phyloP scores from a whole-genome alignment of 2,888 invertebrate species.

The Mimumesa dahlbomi region DNA sequence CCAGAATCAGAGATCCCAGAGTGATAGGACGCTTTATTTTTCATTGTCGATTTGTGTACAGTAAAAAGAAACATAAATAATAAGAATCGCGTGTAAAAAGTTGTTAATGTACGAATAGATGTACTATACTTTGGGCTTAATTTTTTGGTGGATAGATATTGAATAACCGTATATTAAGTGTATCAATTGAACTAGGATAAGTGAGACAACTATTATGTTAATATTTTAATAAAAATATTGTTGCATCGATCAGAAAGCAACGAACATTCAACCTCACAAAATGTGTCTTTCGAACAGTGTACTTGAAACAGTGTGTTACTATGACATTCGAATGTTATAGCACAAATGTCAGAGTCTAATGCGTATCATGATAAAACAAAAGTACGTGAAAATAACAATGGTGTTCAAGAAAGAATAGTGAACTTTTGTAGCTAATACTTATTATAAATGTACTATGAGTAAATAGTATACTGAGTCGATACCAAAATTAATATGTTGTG shows the following conservation, averaged over 20 bases:
- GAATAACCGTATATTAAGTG: constrained; percentile 71
- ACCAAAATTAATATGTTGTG: constrained; percentile 50
- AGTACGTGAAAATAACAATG: constrained; percentile 42
- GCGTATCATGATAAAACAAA: constrained; percentile 43
- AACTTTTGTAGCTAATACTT: constrained; percentile 50
- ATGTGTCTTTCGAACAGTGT: constrained; percentile 73
- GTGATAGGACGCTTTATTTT: constrained; percentile 81
- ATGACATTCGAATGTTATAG: constrained; percentile 59
- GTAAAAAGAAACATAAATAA: constrained; percentile 73
- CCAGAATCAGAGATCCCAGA: constrained; percentile 86
- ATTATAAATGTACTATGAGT: constrained; percentile 49
- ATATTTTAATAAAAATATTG: constrained; percentile 78
- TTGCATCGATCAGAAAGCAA: constrained; percentile 73
- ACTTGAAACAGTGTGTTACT: constrained; percentile 55
- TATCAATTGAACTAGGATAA: constrained; percentile 67
- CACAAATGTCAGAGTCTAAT: constrained; percentile 61
- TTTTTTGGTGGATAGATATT: constrained; percentile 67
- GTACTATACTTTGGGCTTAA: constrained; percentile 76
- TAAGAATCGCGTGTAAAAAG: constrained; percentile 78
- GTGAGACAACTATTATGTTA: constrained; percentile 76
- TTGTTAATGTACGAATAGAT: constrained; percentile 77
- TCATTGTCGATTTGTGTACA: constrained; percentile 73
- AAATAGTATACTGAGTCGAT: constrained; percentile 43
- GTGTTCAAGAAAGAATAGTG: constrained; percentile 57
- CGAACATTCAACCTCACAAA: constrained; percentile 71